Conservation (phyloP, 2,888 invertebrate genomes). For the Calliphora vomitoria region DNA sequence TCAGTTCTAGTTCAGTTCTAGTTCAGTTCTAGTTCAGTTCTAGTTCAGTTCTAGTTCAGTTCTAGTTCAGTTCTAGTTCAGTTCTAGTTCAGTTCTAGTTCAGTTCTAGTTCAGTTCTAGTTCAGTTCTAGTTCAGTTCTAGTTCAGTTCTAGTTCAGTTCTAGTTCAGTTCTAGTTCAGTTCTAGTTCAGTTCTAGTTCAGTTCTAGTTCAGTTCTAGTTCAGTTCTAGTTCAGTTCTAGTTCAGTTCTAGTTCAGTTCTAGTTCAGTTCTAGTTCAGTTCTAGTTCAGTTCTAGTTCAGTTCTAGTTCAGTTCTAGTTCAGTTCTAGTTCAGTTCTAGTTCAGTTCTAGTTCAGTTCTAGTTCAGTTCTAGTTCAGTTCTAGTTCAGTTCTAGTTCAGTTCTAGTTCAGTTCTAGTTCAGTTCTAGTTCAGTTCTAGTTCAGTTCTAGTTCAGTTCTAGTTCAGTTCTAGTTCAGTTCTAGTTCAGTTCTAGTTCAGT, state of each 20-base stretch:
- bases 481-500: no score
- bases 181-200: background rate
- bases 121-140: constrained; percentile 4
- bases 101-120: constrained; percentile 4
- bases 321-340: constrained; percentile 15
- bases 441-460: background rate
- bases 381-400: constrained; percentile 11
- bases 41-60: constrained; percentile 2
- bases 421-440: background rate
- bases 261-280: constrained; percentile 7
- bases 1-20: constrained; percentile 4
- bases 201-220: no score
- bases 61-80: background rate
- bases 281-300: constrained; percentile 2
- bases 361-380: constrained; percentile 4
- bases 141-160: constrained; percentile 10
- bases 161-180: background rate
- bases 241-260: constrained; percentile 5
- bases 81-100: constrained; percentile 8
- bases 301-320: constrained; percentile 5
- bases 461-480: background rate
- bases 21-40: background rate
- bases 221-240: background rate
- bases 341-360: constrained; percentile 14
- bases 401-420: background rate